Evolutionary conservation across 2,888 invertebrate genomes (phyloP), one percentile per base, ranked within the genome.

Genomic region (Caenorhabditis sp.): DNA sequence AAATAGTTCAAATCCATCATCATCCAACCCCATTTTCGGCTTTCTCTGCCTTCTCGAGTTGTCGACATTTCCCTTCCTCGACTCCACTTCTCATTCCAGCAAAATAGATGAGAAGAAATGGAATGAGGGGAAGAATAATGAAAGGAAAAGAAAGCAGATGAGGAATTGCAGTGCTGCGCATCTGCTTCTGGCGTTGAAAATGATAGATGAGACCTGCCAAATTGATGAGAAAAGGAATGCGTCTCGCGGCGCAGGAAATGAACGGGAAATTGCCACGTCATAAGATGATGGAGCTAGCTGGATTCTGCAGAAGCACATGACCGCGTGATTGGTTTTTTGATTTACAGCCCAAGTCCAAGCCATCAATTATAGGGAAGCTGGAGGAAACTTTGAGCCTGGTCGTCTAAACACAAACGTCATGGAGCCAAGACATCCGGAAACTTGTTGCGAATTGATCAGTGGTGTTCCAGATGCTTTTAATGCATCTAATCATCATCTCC

Each of bases 1-100:
- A 74, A 74, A 74, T 74, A 74, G 74, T 74, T 74, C 74, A 74
- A 74, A 74, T 74, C 74, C 74, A 74, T 74, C 72, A 74, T 74
- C 65, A 62, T 74, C 56, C 32, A 32, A 4, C 72, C 58, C 64
- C 55, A 62, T 56, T 62, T 71, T 71, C 71, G 62, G 55, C 62
- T 65, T 24, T 44, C 56, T 72, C 56, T 72, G 11, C 13, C 6
- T 37, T 11, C 58, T 51, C 35, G 18, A 15, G 2, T 26, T 32
- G 26, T 18, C 35, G 13, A 1, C n/a, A 9, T 18, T 32, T 56
- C 56, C n/a, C 20, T 28, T 13, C 32, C n/a, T 11, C 51, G 50
- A 60, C 65, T 67, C 13, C 40, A 6, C 13, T 13, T 13, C 40
- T 13, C 13, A 50, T 74, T 60, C 56, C 72, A 56, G 37, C 61